Percentiles rank a stretch among this genome's conserved stretches.
phyloP scores from a whole-genome alignment of 2,113 vertebrate species.

The Anthoscopus minutus region DNA sequence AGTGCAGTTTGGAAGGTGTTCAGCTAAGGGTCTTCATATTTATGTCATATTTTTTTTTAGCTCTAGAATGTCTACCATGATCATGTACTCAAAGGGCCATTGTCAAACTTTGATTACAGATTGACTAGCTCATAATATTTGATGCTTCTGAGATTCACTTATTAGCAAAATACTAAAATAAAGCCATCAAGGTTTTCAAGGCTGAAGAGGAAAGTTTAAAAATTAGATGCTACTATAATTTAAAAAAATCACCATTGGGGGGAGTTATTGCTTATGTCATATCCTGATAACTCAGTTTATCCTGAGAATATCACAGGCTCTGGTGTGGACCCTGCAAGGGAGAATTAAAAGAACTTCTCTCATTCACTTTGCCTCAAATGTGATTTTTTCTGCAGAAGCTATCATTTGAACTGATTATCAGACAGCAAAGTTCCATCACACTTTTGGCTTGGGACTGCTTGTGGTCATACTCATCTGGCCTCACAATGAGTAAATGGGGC shows the following conservation, averaged over 20 bases:
- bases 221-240: background rate
- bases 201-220: background rate
- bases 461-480: background rate
- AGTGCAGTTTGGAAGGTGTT: background rate
- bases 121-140: background rate
- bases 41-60: background rate
- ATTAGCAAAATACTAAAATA: background rate
- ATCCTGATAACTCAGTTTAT: background rate
- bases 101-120: background rate
- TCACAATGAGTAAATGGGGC: background rate
- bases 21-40: background rate
- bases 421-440: background rate
- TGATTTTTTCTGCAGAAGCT: background rate
- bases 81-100: background rate
- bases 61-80: background rate
- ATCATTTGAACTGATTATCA: background rate
- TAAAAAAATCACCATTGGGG: background rate
- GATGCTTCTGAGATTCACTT: background rate
- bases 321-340: background rate
- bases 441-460: background rate
- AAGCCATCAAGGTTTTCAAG: background rate
- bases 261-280: background rate
- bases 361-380: background rate
- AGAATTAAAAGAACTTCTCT: background rate
- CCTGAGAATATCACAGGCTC: background rate